These are phyloP conservation scores for Liopterus haemorrhoidalis DNA, from an alignment of 2,888 invertebrate species.

Conservation along the genomic window DNA sequence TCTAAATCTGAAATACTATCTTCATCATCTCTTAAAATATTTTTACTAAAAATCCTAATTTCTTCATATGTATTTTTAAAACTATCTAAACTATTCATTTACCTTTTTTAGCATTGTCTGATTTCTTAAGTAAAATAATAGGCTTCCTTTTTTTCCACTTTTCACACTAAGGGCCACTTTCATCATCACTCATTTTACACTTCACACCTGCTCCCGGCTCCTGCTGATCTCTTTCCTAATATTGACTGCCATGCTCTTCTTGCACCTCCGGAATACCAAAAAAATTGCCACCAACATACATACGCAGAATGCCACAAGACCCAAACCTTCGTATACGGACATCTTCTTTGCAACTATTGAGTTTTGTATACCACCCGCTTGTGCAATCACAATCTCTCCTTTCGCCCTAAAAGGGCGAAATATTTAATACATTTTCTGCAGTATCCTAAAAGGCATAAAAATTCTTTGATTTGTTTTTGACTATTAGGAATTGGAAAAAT, in stretches of 20 bases:
- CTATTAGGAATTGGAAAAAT: too few species aligned
- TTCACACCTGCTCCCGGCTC: slow-evolving; percentile 8
- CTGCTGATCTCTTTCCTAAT: not conserved
- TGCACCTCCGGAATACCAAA: not conserved
- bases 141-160: too few species aligned
- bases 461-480: too few species aligned
- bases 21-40: slow-evolving; percentile 10
- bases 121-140: too few species aligned
- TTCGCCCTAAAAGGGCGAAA: slow-evolving; percentile 2
- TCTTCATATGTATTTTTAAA: slow-evolving; percentile 10
- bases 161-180: too few species aligned
- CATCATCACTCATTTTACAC: too few species aligned
- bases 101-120: not conserved
- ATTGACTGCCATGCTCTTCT: not conserved
- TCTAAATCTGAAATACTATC: not conserved
- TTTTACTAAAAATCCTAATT: slow-evolving; percentile 7
- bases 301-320: not conserved
- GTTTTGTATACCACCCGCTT: slow-evolving; percentile 1
- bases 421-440: too few species aligned
- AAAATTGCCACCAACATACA: not conserved
- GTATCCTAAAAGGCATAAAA: too few species aligned
- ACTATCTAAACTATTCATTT: not conserved
- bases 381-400: slow-evolving; percentile 9
- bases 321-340: not conserved
- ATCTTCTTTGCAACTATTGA: not conserved